Percentiles rank a stretch among this genome's conserved stretches.
phyloP scores from a whole-genome alignment of 1,140 invertebrate genomes.

The Oncopeltus fasciatus region DNA sequence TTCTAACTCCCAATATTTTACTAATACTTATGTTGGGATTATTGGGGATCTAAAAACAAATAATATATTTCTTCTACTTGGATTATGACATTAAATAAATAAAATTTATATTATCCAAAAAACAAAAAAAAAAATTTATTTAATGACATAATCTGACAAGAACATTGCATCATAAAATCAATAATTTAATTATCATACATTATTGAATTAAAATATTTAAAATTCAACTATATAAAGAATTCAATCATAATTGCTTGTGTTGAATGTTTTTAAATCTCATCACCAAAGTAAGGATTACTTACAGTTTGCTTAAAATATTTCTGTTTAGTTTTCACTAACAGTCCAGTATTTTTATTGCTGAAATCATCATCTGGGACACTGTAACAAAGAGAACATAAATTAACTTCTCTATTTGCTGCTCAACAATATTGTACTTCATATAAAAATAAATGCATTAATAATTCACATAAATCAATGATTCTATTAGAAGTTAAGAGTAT shows the following conservation, averaged over 20 bases:
- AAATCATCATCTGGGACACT: not conserved
- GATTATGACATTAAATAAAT: too few relatives aligned
- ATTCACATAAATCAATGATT: too few relatives aligned
- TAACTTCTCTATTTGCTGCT: too few relatives aligned
- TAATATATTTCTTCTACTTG: too few relatives aligned
- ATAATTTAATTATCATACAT: not conserved
- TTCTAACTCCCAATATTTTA: too few relatives aligned
- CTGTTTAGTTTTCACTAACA: not conserved
- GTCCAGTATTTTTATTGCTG: not conserved
- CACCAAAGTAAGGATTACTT: not conserved
- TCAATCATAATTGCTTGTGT: not conserved
- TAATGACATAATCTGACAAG: not conserved
- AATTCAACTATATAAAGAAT: not conserved
- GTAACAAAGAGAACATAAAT: too few relatives aligned
- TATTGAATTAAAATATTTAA: not conserved
- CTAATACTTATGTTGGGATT: too few relatives aligned
- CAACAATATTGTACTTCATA: too few relatives aligned
- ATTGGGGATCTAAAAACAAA: too few relatives aligned
- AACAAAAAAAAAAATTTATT: not conserved
- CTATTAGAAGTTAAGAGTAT: too few relatives aligned
- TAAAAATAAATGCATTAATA: too few relatives aligned
- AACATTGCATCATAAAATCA: not conserved
- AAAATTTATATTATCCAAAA: too few relatives aligned
- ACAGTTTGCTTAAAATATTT: not conserved
- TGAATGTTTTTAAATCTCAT: not conserved